phyloP scores from a whole-genome alignment of 2,113 vertebrate species.

The Tylochromis polylepis region DNA sequence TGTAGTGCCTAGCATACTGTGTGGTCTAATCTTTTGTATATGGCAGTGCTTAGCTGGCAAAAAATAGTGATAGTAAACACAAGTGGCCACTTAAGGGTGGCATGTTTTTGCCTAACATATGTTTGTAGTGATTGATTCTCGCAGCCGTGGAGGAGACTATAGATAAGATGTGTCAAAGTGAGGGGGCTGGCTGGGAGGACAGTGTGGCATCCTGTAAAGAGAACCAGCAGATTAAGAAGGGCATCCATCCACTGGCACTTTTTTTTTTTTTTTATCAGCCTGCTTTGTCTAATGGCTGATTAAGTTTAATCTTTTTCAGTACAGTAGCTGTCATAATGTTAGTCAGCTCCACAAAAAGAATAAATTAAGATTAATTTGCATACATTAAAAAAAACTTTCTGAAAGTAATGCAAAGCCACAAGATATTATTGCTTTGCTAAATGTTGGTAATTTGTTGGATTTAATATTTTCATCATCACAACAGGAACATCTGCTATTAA shows the following conservation, averaged over 20 bases:
- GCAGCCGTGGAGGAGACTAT: background rate
- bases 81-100: background rate
- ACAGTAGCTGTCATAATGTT: background rate
- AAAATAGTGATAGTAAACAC: background rate
- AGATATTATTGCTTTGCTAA: background rate
- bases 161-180: background rate
- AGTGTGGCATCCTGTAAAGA: background rate
- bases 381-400: background rate
- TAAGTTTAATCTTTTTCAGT: background rate
- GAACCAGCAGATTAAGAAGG: background rate
- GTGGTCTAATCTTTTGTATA: background rate
- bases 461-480: background rate
- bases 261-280: background rate
- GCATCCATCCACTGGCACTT: background rate
- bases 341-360: background rate
- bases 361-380: rapidly evolving
- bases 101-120: background rate
- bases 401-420: background rate
- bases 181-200: background rate
- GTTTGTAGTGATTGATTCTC: background rate
- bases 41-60: background rate
- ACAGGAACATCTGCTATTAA: background rate
- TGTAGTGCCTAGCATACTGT: background rate
- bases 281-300: background rate
- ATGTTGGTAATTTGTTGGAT: background rate